phyloP scores from a whole-genome alignment of 2,113 vertebrate genomes.

The Fukomys damarensis region DNA sequence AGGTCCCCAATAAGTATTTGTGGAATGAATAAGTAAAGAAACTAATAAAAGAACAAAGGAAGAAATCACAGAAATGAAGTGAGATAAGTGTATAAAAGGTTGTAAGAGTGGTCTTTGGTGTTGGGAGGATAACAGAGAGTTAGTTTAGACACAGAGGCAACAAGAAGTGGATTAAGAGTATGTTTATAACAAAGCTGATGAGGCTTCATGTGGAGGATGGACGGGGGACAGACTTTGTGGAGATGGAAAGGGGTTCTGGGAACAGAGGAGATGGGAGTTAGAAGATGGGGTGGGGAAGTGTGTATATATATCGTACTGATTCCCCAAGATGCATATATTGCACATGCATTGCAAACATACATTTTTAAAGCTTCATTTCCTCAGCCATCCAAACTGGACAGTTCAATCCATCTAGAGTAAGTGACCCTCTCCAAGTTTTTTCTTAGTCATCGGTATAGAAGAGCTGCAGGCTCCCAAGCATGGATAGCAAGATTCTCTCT shows the following conservation, averaged over 20 bases:
- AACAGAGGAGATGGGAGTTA: background rate
- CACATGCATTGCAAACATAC: background rate
- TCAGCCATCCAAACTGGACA: background rate
- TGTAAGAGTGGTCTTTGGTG: background rate
- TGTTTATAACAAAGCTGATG: background rate
- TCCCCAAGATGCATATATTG: background rate
- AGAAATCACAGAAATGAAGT: background rate
- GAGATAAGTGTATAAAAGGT: background rate
- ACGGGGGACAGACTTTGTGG: background rate
- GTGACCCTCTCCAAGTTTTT: background rate
- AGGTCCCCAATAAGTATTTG: background rate
- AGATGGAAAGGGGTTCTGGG: background rate
- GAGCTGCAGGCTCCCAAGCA: background rate
- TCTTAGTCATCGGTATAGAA: slow-evolving; percentile 7
- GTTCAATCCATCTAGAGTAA: background rate
- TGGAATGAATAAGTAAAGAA: slow-evolving; percentile 12
- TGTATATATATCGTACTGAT: background rate
- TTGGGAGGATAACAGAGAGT: background rate
- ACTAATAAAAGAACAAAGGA: background rate
- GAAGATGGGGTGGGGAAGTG: background rate
- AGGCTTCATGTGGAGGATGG: background rate
- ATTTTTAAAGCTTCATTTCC: background rate
- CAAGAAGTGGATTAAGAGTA: background rate
- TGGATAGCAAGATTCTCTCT: background rate
- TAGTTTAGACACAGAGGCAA: background rate